phyloP scores from a whole-genome alignment of 92 coral and sea anemone species.

The Meandrina meandrites region DNA sequence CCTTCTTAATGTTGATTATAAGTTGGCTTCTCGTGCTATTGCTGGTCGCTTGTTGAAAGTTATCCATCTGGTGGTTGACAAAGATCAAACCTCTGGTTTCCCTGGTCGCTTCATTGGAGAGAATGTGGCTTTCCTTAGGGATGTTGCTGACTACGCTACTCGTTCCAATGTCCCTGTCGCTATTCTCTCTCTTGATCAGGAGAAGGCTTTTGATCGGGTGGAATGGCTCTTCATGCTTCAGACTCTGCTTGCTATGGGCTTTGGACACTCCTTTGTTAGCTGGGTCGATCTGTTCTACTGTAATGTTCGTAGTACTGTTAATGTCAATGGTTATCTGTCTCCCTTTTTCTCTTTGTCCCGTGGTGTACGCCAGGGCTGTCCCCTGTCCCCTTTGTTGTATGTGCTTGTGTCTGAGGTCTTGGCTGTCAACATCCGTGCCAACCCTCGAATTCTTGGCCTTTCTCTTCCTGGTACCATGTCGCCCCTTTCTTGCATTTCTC shows the following conservation, averaged over 20 bases:
- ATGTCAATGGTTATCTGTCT: slow-evolving; percentile 37
- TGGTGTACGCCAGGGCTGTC: slow-evolving; percentile 36
- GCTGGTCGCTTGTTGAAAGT: neutral
- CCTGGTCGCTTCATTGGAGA: slow-evolving; percentile 22
- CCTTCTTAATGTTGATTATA: neutral
- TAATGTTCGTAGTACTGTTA: slow-evolving; percentile 20
- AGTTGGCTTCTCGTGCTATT: neutral
- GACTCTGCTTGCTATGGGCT: neutral
- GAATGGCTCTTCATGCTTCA: neutral
- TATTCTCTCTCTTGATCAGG: slow-evolving; percentile 10
- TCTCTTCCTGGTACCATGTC: neutral
- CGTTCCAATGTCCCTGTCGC: neutral
- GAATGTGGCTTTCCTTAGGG: neutral
- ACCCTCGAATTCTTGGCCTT: neutral
- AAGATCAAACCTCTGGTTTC: slow-evolving; percentile 37
- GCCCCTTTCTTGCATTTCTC: slow-evolving; percentile 24
- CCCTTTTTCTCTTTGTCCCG: slow-evolving; percentile 14
- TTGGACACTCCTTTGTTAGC: slow-evolving; percentile 14
- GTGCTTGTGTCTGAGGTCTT: slow-evolving; percentile 27
- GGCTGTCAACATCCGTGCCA: neutral
- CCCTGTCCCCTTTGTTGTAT: neutral
- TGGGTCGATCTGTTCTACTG: slow-evolving; percentile 21
- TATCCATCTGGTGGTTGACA: neutral
- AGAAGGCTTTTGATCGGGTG: slow-evolving; percentile 44
- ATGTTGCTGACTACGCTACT: neutral